phyloP scores from a whole-genome alignment of 2,888 invertebrate genomes.

The Idaea biselata region DNA sequence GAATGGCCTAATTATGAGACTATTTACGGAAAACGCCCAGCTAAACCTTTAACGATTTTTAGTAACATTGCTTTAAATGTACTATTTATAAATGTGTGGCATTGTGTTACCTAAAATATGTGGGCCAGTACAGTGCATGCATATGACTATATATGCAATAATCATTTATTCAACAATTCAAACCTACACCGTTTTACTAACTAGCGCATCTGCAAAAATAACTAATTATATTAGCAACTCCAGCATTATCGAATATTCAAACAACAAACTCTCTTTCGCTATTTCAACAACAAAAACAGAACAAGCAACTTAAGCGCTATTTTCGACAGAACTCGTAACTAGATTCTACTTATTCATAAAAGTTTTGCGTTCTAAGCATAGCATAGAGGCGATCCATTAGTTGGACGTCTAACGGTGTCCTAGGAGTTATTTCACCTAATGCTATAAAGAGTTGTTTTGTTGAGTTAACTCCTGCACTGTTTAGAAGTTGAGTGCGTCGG shows the following conservation, averaged over 20 bases:
- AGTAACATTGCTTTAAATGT: too few species aligned
- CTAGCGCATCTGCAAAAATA: background rate
- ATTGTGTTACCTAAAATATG: too few species aligned
- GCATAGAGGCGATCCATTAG: constrained; percentile 75
- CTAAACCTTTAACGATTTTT: too few species aligned
- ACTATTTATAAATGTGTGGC: too few species aligned
- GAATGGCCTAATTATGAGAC: too few species aligned
- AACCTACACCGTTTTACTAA: background rate
- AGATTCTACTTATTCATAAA: constrained; percentile 71
- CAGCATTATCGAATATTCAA: constrained; percentile 18
- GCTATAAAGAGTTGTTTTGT: constrained; percentile 67
- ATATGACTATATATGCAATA: too few species aligned
- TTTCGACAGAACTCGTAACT: constrained; percentile 65
- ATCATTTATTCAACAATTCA: background rate
- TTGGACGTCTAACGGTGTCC: constrained; percentile 66
- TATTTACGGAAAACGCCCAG: too few species aligned
- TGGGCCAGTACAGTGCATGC: too few species aligned
- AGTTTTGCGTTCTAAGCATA: constrained; percentile 71
- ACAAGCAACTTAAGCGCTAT: constrained; percentile 58
- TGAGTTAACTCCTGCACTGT: constrained; percentile 47
- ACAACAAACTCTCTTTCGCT: constrained; percentile 25
- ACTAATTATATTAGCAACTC: constrained; percentile 5
- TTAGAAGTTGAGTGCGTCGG: constrained; percentile 62
- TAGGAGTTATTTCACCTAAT: constrained; percentile 70
- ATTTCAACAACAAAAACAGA: constrained; percentile 47